Evolutionary conservation across 2,797 vertebrate species (phyloP).

Genomic region (Acanthurus leucopareius): DNA sequence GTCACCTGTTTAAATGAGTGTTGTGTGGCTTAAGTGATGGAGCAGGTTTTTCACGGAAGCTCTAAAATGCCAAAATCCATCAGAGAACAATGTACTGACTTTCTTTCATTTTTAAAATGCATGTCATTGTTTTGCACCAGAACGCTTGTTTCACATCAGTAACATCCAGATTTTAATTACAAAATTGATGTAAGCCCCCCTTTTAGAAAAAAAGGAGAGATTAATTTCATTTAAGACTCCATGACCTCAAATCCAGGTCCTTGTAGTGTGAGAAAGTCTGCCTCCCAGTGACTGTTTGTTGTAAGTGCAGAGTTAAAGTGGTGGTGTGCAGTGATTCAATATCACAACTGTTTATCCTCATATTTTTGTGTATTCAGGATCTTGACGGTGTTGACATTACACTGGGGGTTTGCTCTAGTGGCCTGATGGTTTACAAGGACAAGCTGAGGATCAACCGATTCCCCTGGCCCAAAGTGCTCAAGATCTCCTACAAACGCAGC

Average conservation of each 20-base stretch:
- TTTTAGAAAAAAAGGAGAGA: conserved; percentile 55
- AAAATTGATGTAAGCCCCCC: conserved; percentile 63
- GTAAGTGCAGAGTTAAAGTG: conserved; percentile 33
- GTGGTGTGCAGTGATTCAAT: neutral
- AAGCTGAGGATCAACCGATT: conserved; percentile 96
- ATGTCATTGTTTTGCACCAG: conserved; percentile 31
- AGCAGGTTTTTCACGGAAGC: conserved; percentile 9
- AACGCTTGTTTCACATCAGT: conserved; percentile 43
- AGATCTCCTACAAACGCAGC: conserved; percentile 97
- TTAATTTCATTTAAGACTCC: conserved; percentile 61
- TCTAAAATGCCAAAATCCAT: neutral
- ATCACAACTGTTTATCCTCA: neutral
- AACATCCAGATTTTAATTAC: conserved; percentile 65
- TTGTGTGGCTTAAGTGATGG: neutral
- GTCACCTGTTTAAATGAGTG: neutral
- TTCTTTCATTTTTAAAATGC: conserved; percentile 15
- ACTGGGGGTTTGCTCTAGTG: conserved; percentile 95
- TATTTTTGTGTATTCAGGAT: conserved; percentile 85
- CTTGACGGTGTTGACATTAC: conserved; percentile 95
- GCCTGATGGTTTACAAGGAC: conserved; percentile 96
- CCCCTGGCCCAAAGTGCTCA: conserved; percentile 97
- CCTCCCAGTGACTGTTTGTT: conserved; percentile 66
- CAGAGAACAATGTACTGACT: neutral
- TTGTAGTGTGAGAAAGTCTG: conserved; percentile 47
- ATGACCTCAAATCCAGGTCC: conserved; percentile 41